phyloP scores from a whole-genome alignment of 2,888 invertebrate species.

The Scaptodrosophila latifasciaeformis region DNA sequence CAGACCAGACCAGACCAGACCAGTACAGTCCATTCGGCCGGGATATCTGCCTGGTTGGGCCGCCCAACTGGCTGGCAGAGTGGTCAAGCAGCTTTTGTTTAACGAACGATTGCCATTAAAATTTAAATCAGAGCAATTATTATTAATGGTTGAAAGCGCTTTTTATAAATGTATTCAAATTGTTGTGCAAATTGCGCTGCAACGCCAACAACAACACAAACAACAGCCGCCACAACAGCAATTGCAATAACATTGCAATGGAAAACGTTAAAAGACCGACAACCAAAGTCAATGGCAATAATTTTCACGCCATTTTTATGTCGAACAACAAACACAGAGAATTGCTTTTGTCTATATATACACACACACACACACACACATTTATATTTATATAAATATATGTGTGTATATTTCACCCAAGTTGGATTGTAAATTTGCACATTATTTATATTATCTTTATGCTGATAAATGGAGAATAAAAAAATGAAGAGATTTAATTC shows the following conservation, averaged over 20 bases:
- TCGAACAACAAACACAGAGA: constrained; percentile 14
- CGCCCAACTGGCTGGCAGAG: neutral
- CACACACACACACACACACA: neutral
- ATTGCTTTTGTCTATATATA: neutral
- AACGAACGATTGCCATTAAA: constrained; percentile 70
- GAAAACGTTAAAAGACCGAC: neutral
- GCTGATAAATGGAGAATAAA: too few species aligned
- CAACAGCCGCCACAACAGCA: constrained; percentile 18
- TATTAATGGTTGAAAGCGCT: constrained; percentile 69
- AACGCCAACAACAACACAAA: constrained; percentile 24
- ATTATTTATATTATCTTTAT: too few species aligned
- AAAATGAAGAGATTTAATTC: too few species aligned
- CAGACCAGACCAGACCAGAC: neutral
- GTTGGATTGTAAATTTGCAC: too few species aligned
- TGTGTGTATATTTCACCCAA: constrained; percentile 9
- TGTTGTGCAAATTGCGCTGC: constrained; percentile 47
- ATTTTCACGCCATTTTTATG: constrained; percentile 61
- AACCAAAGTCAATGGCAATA: constrained; percentile 44
- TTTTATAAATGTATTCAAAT: constrained; percentile 68
- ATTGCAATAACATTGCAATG: constrained; percentile 4
- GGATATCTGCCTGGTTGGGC: neutral
- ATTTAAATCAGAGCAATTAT: constrained; percentile 73
- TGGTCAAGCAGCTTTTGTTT: constrained; percentile 3
- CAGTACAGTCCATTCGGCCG: neutral
- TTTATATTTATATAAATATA: too few species aligned